Evolutionary conservation across 2,888 invertebrate genomes (phyloP).

Genomic region (Apotomis turbidana): DNA sequence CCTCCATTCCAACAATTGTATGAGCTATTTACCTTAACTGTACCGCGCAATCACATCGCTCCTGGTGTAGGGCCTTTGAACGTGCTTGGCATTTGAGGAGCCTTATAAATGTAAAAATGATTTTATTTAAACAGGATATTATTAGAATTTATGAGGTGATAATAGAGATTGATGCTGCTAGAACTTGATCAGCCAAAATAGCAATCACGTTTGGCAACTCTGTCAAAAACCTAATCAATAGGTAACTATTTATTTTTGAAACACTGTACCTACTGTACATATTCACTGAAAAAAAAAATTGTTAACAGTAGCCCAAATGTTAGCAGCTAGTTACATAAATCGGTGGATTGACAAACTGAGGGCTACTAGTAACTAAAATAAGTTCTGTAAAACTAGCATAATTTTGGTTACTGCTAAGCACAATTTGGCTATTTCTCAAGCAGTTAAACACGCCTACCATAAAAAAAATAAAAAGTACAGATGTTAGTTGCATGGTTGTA

Average conservation of each 20-base stretch:
- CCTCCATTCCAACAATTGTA: slow-evolving; percentile 81
- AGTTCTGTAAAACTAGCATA: no score
- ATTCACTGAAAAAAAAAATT: no score
- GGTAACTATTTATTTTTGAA: neutral
- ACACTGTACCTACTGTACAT: no score
- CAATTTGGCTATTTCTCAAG: no score
- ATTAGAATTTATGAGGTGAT: neutral
- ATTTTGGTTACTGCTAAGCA: no score
- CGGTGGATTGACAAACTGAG: no score
- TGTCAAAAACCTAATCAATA: neutral
- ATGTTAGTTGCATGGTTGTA: no score
- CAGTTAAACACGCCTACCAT: no score
- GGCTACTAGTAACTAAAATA: no score
- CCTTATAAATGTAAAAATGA: slow-evolving; percentile 13
- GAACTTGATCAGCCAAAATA: neutral
- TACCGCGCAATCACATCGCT: slow-evolving; percentile 76
- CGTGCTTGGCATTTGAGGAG: slow-evolving; percentile 56
- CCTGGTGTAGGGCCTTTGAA: slow-evolving; percentile 50
- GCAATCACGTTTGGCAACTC: neutral
- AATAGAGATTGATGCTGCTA: neutral
- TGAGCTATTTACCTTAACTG: slow-evolving; percentile 84
- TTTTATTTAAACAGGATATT: neutral
- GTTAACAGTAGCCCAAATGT: no score
- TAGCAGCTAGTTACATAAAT: no score
- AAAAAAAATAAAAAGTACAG: no score